These are phyloP conservation scores for Rhinoptilus africanus DNA, from an alignment of 2,113 vertebrate species.

Conservation along the genomic window DNA sequence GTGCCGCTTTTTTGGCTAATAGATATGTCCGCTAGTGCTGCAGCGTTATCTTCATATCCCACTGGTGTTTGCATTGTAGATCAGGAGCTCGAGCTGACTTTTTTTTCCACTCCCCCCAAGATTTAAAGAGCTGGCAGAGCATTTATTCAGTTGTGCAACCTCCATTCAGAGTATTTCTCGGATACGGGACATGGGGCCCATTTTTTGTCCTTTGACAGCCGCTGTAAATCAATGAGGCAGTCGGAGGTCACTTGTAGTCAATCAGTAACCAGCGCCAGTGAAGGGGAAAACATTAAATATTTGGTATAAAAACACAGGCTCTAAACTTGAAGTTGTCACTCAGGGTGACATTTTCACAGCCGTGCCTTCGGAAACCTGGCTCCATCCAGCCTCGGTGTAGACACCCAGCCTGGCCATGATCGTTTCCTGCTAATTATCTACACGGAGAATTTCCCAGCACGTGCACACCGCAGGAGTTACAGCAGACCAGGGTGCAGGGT, in stretches of 20 bases:
- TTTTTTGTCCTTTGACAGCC: conserved; percentile 17
- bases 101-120: neutral
- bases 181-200: neutral
- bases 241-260: conserved; percentile 51
- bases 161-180: conserved; percentile 2
- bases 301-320: conserved; percentile 6
- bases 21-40: neutral
- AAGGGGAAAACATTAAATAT: conserved; percentile 6
- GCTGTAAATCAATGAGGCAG: conserved; percentile 32
- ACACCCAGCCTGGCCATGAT: neutral
- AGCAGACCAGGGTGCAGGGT: neutral
- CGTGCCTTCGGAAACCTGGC: neutral
- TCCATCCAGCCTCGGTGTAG: neutral
- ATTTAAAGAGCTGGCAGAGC: conserved; percentile 8
- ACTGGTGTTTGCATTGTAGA: conserved; percentile 25
- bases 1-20: neutral
- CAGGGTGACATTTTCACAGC: neutral
- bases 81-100: neutral
- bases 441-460: neutral
- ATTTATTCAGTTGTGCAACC: conserved; percentile 18
- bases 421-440: neutral
- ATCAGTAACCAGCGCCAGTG: conserved; percentile 3
- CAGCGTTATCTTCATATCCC: neutral
- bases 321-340: neutral
- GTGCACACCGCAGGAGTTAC: neutral